Evolutionary conservation across 1,140 invertebrate species (phyloP), one percentile per base, ranked within the genome.

Genomic region (Condylostylus longicornis): DNA sequence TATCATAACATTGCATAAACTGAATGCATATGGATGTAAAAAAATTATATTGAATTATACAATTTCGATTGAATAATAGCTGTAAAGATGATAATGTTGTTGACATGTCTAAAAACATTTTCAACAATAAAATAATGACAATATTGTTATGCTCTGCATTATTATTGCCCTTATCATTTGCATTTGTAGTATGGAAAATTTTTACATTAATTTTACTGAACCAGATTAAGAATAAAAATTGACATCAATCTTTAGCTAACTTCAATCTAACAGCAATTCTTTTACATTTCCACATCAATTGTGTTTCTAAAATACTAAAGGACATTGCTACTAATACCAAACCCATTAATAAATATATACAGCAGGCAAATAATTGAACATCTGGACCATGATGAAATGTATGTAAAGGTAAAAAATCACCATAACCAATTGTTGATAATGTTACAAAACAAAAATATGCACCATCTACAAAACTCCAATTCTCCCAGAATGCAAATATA

Each of bases 321-420:
- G 85, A 84, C 85, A 90, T 93, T 2, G 88, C 86, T 45, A 94
- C 77, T 20, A 94, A 63, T 10, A 89, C 81, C 19, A 94, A 68
- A 17, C 89, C 89, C 43, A 93, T 69, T 22, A 93, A 68, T 22
- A 94, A 58, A 58, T 91, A 94, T 1, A 85, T 65, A 53, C 84
- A 86, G 58, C 82, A 86, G 9, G 79, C 77, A 19, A 88, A 74
- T 41, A 89, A 66, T 56, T 87, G 82, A 18, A 75, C 44, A 40
- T 75, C 71, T 47, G 71, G 69, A 32, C 65, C 70, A 45, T 68
- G 70, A n/a, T n/a, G n/a, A 3, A 70, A 68, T 15, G 65, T 70
- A 27, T 77, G 73, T 4, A 67, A 61, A 3, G 82, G 82, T 14
- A 83, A 72, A 45, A 82, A 75, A 49, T 89, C 84, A 4, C 82